phyloP scores from a whole-genome alignment of 2,113 vertebrate genomes.

The Sapajus apella region DNA sequence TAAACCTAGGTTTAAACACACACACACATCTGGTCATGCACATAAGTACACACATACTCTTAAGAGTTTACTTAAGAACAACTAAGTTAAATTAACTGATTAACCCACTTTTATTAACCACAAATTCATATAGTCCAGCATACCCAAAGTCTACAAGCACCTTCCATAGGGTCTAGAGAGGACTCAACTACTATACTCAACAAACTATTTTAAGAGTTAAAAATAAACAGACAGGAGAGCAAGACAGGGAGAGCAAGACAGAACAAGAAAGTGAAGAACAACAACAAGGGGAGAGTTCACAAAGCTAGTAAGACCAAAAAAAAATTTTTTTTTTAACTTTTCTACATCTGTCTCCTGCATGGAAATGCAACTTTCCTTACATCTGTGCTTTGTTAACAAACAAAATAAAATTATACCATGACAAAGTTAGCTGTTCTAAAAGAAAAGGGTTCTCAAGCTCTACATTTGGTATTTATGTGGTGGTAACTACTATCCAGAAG shows the following conservation, averaged over 20 bases:
- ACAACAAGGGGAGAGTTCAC: fast-evolving
- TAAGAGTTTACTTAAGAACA: conserved; percentile 21
- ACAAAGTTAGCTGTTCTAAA: background rate
- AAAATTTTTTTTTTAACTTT: background rate
- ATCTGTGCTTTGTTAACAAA: conserved; percentile 26
- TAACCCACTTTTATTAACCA: background rate
- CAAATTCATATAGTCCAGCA: background rate
- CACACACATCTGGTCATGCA: background rate
- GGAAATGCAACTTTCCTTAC: background rate
- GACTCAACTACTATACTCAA: background rate
- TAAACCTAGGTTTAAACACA: background rate
- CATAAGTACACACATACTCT: background rate
- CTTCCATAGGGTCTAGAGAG: background rate
- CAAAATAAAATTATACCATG: background rate
- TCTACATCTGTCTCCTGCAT: background rate
- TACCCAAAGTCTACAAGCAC: background rate
- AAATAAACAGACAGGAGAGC: background rate
- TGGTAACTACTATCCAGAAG: background rate
- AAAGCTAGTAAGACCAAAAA: background rate
- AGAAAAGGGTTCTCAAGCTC: background rate
- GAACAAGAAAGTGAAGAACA: fast-evolving
- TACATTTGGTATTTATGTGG: background rate
- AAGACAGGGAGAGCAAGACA: background rate
- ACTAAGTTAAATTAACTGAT: conserved; percentile 3
- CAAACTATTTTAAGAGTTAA: background rate